A percentile compares a stretch with the other conserved stretches of the same genome.
Evolutionary conservation across 2,797 vertebrate genomes (phyloP).

Genomic region (Sebastes nivosus): DNA sequence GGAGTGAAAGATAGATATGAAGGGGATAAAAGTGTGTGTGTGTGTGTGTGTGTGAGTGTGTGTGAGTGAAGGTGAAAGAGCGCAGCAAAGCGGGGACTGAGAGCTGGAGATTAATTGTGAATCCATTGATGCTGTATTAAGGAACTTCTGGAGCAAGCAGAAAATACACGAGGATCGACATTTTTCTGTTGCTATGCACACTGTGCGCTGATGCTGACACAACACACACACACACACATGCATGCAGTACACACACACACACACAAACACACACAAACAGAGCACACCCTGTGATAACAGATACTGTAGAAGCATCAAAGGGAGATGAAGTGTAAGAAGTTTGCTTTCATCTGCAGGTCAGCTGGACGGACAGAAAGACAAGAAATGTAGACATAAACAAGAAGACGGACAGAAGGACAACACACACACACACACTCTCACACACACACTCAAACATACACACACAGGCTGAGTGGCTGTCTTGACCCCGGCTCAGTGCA

Average conservation of each 20-base stretch:
- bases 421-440: neutral
- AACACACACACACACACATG: conserved; percentile 9
- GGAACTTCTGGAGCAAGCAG: conserved; percentile 67
- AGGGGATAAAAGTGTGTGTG: neutral
- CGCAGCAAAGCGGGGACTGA: conserved; percentile 21
- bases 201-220: conserved; percentile 55
- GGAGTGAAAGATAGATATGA: conserved; percentile 18
- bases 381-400: conserved; percentile 40
- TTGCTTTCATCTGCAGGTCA: conserved; percentile 66
- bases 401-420: conserved; percentile 20
- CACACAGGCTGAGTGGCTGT: conserved; percentile 10
- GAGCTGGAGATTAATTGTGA: conserved; percentile 65
- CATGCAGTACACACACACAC: conserved; percentile 3
- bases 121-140: conserved; percentile 70
- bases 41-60: neutral
- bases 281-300: conserved; percentile 24
- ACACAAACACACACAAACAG: neutral
- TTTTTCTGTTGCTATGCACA: conserved; percentile 55
- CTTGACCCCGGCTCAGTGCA: conserved; percentile 47
- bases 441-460: neutral
- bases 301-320: conserved; percentile 59
- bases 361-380: conserved; percentile 41
- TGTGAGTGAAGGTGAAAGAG: conserved; percentile 46
- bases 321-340: conserved; percentile 51
- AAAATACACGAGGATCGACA: conserved; percentile 63